Base-by-base conservation (phyloP, 2,888 invertebrate genomes). In the Tenthredo mesomela region DNA sequence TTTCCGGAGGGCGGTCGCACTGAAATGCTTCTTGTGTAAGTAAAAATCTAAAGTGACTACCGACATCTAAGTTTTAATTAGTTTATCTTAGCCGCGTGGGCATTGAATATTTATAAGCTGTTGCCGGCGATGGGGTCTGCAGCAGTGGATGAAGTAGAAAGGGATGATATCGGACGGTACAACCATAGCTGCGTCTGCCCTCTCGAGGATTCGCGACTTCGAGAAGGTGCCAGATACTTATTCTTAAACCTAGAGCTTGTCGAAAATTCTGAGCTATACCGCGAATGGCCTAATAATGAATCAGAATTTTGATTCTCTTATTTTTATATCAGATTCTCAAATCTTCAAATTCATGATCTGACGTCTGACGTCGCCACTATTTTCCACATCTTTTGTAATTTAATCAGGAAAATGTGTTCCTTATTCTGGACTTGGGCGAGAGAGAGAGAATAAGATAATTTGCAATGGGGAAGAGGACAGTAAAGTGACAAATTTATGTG, bases 61-160 rank as follows among this genome's bases (percentile, higher is more conserved):
- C 93, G 92, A 93, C 93, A 93, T 93, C 93, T 93, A 93, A 93
- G 93, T 93, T 93, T 93, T 93, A 93, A 93, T 93, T 93, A 93
- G 93, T 93, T 93, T 93, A 93, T 93, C 93, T 93, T 93, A 92
- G 93, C 93, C 93, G 93, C 92, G 91, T 93, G 92, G 92, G 92
- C 93, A 93, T 93, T 93, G 93, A 93, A 93, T 93, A 93, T 93
- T 93, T 93, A 93, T 93, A 92, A 93, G 92, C 92, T 90, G 90
- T 90, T 88, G 89, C 89, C 88, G 87, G 89, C 43, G 40, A 33
- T 84, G 65, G 61, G 84, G 58, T 61, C 58, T 80, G 9, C 65
- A 47, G 9, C 65, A 47, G 29, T 47, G 70, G 47, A 70, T 67
- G 67, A 70, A 82, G 70, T 82, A 82, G 65, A 82, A 82, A 82